A percentile compares a stretch with the other conserved stretches of the same genome.
Evolutionary conservation across 2,888 invertebrate species (phyloP).

Genomic region (Harpalus rubripes): DNA sequence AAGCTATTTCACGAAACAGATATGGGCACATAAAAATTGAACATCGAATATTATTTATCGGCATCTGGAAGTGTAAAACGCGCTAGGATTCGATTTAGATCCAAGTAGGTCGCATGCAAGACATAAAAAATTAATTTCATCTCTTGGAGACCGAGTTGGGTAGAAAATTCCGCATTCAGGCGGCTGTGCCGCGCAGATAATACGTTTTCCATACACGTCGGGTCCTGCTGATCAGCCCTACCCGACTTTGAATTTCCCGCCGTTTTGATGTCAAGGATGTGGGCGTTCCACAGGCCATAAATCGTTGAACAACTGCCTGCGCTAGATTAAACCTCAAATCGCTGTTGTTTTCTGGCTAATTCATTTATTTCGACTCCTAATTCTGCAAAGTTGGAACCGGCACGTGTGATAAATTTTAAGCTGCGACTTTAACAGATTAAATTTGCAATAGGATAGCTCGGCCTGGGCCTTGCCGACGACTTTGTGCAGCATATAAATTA

Average conservation of each 20-base stretch:
- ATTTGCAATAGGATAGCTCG: conserved; percentile 53
- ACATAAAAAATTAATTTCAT: conserved; percentile 51
- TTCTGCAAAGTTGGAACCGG: conserved; percentile 63
- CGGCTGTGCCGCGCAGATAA: conserved; percentile 40
- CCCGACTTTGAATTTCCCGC: conserved; percentile 46
- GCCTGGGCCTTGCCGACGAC: conserved; percentile 36
- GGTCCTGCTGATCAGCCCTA: conserved; percentile 24
- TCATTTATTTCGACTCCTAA: conserved; percentile 76
- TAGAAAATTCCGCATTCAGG: conserved; percentile 12
- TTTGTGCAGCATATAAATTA: conserved; percentile 54
- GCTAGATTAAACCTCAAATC: conserved; percentile 78
- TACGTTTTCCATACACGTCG: conserved; percentile 51
- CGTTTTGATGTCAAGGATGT: conserved; percentile 53
- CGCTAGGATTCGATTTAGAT: conserved; percentile 38
- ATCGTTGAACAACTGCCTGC: conserved; percentile 75
- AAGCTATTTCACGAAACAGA: background rate
- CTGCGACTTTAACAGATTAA: conserved; percentile 68
- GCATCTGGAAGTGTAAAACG: conserved; percentile 35
- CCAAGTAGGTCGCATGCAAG: conserved; percentile 49
- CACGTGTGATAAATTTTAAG: conserved; percentile 69
- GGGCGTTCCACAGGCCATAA: conserved; percentile 72
- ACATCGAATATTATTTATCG: conserved; percentile 31
- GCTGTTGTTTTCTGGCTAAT: conserved; percentile 78
- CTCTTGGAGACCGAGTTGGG: conserved; percentile 17
- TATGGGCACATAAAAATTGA: conserved; percentile 15